Evolutionary conservation across 2,797 vertebrate species (phyloP).

Genomic region (Anguilla obscura): DNA sequence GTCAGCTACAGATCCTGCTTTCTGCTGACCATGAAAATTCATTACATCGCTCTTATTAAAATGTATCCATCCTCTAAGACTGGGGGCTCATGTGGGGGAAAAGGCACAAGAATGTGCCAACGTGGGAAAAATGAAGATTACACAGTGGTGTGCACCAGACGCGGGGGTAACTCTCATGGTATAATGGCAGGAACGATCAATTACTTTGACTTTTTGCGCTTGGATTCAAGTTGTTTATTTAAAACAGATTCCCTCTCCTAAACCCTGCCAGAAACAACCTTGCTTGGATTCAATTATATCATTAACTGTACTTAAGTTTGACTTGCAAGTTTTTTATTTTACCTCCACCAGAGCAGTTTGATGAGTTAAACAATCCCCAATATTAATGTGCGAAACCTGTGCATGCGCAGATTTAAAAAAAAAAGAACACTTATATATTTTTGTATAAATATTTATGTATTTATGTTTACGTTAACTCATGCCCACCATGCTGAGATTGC

Average conservation of each 20-base stretch:
- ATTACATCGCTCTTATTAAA: not conserved
- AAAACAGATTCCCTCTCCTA: not conserved
- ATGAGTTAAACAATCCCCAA: not conserved
- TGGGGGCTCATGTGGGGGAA: not conserved
- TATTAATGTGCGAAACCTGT: too few species aligned
- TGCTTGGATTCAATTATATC: not conserved
- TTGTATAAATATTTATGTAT: too few species aligned
- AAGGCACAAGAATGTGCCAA: not conserved
- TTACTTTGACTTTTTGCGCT: not conserved
- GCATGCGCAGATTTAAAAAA: too few species aligned
- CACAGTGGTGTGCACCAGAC: not conserved
- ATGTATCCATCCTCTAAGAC: not conserved
- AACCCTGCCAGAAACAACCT: not conserved
- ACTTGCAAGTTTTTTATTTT: not conserved
- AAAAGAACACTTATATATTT: too few species aligned
- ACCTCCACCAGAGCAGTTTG: not conserved
- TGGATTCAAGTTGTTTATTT: not conserved
- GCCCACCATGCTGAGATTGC: too few species aligned
- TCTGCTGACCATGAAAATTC: not conserved
- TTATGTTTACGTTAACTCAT: too few species aligned
- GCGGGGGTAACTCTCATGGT: too few species aligned
- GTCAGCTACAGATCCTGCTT: not conserved
- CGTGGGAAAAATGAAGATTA: not conserved
- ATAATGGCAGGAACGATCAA: not conserved
- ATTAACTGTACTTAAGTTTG: not conserved